phyloP scores from a whole-genome alignment of 2,113 vertebrate species.

The Cyanocitta stelleri region DNA sequence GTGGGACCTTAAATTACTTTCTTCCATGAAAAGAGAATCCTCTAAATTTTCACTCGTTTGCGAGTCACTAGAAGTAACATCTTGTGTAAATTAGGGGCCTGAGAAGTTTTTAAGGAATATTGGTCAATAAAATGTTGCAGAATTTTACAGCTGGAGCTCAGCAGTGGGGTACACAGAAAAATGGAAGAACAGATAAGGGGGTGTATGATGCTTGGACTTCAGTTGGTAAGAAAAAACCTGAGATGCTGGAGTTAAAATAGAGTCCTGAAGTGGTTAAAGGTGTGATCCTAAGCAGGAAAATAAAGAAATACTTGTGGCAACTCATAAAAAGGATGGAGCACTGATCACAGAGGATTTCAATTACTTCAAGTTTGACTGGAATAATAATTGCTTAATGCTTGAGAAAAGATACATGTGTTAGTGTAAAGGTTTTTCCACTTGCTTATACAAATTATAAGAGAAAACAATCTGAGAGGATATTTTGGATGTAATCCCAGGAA shows the following conservation, averaged over 20 bases:
- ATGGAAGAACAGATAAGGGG: background rate
- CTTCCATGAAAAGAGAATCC: background rate
- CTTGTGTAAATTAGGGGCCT: background rate
- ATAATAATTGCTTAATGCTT: background rate
- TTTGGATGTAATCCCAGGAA: conserved; percentile 59
- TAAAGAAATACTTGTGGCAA: background rate
- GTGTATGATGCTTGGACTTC: background rate
- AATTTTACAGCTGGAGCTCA: background rate
- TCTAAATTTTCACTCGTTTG: background rate
- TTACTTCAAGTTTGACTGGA: background rate
- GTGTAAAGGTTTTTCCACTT: background rate
- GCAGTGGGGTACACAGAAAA: background rate
- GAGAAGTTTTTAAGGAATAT: background rate
- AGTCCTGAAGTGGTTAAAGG: background rate
- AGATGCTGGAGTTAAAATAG: background rate
- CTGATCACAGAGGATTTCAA: background rate
- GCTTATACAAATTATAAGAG: background rate
- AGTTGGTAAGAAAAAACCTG: background rate
- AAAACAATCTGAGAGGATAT: conserved; percentile 23
- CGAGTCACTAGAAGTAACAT: background rate
- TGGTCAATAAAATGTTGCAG: background rate
- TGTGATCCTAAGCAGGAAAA: background rate
- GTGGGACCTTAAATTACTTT: background rate
- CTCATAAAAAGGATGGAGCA: background rate
- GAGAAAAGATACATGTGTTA: background rate